Base-by-base conservation (phyloP, 2,797 vertebrate species). In the Benthosema pterotum region DNA sequence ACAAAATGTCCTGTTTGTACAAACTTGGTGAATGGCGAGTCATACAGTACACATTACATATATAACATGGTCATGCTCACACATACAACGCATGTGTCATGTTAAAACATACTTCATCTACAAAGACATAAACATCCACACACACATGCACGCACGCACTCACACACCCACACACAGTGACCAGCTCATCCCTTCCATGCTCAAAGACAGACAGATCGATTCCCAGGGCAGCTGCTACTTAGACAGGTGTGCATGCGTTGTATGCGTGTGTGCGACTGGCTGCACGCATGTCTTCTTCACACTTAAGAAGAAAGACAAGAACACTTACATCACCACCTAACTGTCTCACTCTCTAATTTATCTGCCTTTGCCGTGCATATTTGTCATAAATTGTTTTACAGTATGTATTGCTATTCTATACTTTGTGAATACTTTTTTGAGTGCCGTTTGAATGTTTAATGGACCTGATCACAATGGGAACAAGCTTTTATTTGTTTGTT, bases 211-310 rank as follows among this genome's bases (percentile, higher is more conserved):
- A 49, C 22, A 19, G 84, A 87, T 85, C 65, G 75, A 87, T 86
- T 85, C 69, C 71, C 52, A 19, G 60, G 28, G 65, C 70, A 90
- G 88, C 87, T 88, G 88, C 75, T 76, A 54, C 56, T 52, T 60
- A 38, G 82, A 90, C 89, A 91, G 88, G 86, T 89, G 89, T 74
- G 68, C 54, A 1, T n/a, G n/a, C n/a, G n/a, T n/a, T n/a, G n/a
- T 60, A 46, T 62, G 57, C 60, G 66, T 75, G 68, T 72, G 75
- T 61, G 65, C 57, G 65, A 65, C 57, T 74, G 72, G 67, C 61
- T 80, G 43, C 50, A 52, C 46, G 42, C 47, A 43, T 52, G n/a
- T 42, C 65, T 28, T 52, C 79, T 84, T 85, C 72, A 77, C 79
- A 83, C 76, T 82, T 77, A 43, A 75, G 80, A 79, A 87, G 72